phyloP scores from a whole-genome alignment of 2,888 invertebrate species.

The Pediacus dermestoides region DNA sequence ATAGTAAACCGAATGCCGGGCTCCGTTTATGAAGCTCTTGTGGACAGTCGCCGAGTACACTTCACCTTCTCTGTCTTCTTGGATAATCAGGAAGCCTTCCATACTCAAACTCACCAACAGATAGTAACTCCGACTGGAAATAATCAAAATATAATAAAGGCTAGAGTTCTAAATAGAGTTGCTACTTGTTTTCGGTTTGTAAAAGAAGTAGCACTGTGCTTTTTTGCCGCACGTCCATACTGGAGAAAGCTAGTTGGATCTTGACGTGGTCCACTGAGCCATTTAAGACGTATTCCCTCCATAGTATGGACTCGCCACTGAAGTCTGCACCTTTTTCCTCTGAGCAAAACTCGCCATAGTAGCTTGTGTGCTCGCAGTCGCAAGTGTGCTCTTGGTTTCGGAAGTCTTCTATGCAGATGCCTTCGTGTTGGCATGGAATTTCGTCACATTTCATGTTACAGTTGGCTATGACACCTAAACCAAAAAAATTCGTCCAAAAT shows the following conservation, averaged over 20 bases:
- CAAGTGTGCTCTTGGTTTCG: constrained; percentile 81
- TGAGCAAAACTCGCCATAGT: constrained; percentile 82
- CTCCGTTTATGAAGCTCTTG: constrained; percentile 78
- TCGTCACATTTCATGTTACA: constrained; percentile 89
- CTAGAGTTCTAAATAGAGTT: constrained; percentile 1
- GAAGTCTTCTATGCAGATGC: constrained; percentile 86
- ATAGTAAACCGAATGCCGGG: constrained; percentile 72
- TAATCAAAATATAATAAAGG: constrained; percentile 26
- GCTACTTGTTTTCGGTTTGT: constrained; percentile 77
- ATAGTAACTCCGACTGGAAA: constrained; percentile 80
- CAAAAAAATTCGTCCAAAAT: constrained; percentile 6
- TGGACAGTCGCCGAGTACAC: constrained; percentile 70
- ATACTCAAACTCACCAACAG: constrained; percentile 76
- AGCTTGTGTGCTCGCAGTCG: constrained; percentile 85
- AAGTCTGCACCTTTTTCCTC: constrained; percentile 90
- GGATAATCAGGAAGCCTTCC: constrained; percentile 78
- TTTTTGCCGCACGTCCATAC: constrained; percentile 72
- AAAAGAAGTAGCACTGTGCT: constrained; percentile 75
- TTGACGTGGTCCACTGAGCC: constrained; percentile 74
- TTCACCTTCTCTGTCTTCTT: constrained; percentile 79
- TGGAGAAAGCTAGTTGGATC: constrained; percentile 83
- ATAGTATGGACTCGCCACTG: constrained; percentile 79
- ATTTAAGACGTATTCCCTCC: constrained; percentile 70
- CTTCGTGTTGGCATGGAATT: constrained; percentile 83
- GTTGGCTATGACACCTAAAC: constrained; percentile 69